A percentile compares a stretch with the other conserved stretches of the same genome.
Conservation (phyloP, 2,888 invertebrate genomes). For the Sacculina carcini region DNA sequence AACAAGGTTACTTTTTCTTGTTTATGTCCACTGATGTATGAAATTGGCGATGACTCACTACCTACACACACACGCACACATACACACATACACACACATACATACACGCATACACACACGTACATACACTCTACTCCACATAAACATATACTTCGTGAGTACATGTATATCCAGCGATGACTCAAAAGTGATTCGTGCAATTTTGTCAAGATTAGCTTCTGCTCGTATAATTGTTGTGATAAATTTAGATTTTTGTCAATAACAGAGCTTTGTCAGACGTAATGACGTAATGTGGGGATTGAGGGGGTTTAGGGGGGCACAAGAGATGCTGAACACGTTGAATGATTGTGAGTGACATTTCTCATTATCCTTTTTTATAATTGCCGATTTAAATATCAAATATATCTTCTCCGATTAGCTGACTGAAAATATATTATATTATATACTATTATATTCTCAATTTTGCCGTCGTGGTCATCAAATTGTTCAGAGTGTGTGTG, state of each 20-base stretch:
- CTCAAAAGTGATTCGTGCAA: too few relatives aligned
- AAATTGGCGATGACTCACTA: background rate
- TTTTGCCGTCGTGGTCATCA: background rate
- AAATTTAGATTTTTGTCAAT: too few relatives aligned
- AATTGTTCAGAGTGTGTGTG: background rate
- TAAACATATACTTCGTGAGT: background rate
- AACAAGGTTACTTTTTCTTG: too few relatives aligned
- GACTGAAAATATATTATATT: background rate
- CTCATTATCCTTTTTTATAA: background rate
- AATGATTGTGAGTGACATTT: background rate
- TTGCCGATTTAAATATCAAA: background rate
- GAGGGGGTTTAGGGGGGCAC: too few relatives aligned
- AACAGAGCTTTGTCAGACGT: too few relatives aligned
- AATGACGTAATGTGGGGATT: too few relatives aligned
- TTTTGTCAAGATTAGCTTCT: too few relatives aligned
- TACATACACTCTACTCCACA: background rate
- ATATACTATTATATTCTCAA: background rate
- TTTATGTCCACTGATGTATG: background rate
- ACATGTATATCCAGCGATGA: background rate
- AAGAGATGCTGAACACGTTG: too few relatives aligned
- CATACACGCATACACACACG: background rate
- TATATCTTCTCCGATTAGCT: conserved; percentile 9
- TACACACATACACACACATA: background rate
- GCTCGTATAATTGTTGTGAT: too few relatives aligned
- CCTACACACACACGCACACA: background rate